Conservation (phyloP, 2,797 vertebrate species). For the Anguilla obscura region DNA sequence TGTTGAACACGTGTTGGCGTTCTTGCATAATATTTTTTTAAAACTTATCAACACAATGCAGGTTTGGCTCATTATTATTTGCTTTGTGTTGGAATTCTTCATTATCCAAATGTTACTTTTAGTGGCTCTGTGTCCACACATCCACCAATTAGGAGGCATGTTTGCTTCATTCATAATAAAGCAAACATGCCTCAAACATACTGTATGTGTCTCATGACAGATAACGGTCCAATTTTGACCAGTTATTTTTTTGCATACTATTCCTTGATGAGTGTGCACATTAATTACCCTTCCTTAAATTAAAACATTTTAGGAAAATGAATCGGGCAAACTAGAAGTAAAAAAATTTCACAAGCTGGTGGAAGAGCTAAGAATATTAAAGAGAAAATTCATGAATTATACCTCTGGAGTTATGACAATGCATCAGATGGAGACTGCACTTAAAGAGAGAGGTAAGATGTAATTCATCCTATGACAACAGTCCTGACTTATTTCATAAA, state of each 20-base stretch:
- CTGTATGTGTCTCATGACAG: neutral
- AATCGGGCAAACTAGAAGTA: conserved; percentile 51
- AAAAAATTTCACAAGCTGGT: conserved; percentile 60
- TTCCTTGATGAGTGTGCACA: conserved; percentile 42
- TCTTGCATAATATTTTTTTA: no score
- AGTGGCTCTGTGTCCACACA: no score
- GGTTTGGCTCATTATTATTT: no score
- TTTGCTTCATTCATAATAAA: no score
- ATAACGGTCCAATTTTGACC: neutral
- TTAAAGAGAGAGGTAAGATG: conserved; percentile 29
- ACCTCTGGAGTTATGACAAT: conserved; percentile 46
- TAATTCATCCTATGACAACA: neutral
- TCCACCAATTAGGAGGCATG: no score
- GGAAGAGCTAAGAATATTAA: conserved; percentile 46
- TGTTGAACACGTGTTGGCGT: no score
- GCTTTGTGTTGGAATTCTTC: no score
- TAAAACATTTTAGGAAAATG: conserved; percentile 50
- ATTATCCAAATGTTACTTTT: no score
- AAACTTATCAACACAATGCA: no score
- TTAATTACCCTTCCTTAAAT: neutral
- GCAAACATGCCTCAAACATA: no score
- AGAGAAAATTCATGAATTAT: conserved; percentile 61
- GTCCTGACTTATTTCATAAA: neutral
- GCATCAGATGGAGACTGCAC: conserved; percentile 50
- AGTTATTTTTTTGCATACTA: no score